Conservation (phyloP, 2,113 vertebrate species). For the Syrmaticus mikado region DNA sequence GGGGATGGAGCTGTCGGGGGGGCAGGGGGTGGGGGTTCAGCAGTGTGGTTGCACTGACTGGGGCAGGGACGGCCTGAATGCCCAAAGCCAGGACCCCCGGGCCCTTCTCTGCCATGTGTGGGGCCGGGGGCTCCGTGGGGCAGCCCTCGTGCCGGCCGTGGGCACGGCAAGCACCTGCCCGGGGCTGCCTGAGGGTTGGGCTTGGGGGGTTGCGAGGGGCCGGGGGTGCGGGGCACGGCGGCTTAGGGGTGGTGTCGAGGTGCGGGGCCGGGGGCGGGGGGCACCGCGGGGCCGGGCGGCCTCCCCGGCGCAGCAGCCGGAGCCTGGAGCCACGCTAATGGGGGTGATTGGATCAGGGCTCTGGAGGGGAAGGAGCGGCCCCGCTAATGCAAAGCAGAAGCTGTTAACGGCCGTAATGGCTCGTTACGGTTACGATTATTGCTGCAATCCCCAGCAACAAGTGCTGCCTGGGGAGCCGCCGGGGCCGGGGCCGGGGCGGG, state of each 20-base stretch:
- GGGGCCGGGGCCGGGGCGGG: background rate
- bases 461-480: slow-evolving; percentile 12
- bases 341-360: slow-evolving; percentile 40
- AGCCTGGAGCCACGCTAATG: slow-evolving; percentile 26
- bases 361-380: slow-evolving; percentile 34
- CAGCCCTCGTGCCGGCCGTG: no score
- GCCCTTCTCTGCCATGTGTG: no score
- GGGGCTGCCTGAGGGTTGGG: no score
- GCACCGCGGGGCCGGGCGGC: background rate
- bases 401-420: slow-evolving; percentile 4
- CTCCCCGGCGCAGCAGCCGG: background rate
- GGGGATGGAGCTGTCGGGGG: no score
- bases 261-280: background rate
- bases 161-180: no score
- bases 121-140: no score
- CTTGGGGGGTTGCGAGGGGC: background rate
- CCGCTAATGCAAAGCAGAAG: slow-evolving; percentile 39
- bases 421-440: slow-evolving; percentile 17
- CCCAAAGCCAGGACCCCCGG: no score
- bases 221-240: background rate
- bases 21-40: no score
- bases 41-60: no score
- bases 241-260: background rate
- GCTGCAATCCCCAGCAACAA: slow-evolving; percentile 23
- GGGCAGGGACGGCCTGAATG: no score